A percentile compares a stretch with the other conserved stretches of the same genome.
phyloP scores from a whole-genome alignment of 2,113 vertebrate species.

The Corythaeola cristata region DNA sequence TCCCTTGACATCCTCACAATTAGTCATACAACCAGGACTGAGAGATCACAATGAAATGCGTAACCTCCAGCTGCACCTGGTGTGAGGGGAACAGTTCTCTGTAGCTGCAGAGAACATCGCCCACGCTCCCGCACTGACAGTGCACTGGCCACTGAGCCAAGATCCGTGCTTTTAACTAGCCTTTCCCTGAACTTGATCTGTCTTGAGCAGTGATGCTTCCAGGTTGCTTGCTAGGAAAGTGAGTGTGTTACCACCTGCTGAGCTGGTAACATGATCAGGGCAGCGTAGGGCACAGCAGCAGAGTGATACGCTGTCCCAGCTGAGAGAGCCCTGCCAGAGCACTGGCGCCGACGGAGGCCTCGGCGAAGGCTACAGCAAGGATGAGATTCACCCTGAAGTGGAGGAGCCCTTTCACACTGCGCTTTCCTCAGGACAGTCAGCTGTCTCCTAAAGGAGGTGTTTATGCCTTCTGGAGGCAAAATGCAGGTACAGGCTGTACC shows the following conservation, averaged over 20 bases:
- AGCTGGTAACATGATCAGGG: background rate
- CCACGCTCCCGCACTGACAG: background rate
- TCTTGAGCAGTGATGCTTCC: background rate
- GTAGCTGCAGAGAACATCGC: background rate
- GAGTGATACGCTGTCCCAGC: background rate
- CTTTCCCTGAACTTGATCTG: background rate
- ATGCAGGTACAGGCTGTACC: background rate
- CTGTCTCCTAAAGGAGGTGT: background rate
- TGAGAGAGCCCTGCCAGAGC: background rate
- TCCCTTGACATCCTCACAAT: background rate
- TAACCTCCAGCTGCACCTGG: background rate
- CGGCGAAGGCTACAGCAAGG: background rate
- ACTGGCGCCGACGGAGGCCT: rapidly evolving
- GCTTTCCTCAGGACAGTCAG: background rate
- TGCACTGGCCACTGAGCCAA: background rate
- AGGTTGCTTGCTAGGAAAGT: background rate
- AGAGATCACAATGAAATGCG: no score
- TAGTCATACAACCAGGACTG: background rate
- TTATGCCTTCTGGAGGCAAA: background rate
- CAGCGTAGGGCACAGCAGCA: rapidly evolving
- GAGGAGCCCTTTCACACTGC: background rate
- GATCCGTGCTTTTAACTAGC: background rate
- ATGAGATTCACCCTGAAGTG: no score
- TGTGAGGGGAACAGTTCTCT: background rate
- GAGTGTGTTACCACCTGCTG: background rate